These are phyloP conservation scores for Pissodes strobi DNA, from an alignment of 1,140 invertebrate species.

Conservation along the genomic window DNA sequence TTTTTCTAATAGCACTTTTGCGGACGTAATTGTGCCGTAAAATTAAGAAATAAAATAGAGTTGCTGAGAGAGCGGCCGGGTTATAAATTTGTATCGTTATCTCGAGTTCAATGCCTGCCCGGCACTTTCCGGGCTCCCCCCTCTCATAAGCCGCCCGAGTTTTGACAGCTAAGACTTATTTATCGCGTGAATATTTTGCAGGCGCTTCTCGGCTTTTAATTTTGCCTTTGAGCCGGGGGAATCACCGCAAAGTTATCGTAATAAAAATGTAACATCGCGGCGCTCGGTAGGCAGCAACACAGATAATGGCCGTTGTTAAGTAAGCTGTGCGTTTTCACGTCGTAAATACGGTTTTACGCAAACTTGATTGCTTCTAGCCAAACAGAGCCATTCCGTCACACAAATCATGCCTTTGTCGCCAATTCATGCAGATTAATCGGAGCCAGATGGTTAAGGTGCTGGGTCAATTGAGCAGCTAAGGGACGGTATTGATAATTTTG, in stretches of 20 bases:
- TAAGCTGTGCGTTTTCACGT: background rate
- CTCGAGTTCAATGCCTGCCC: background rate
- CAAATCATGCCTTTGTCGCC: background rate
- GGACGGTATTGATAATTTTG: background rate
- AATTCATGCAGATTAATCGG: background rate
- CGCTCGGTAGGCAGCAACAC: no score
- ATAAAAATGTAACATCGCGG: no score
- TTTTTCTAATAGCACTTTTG: background rate
- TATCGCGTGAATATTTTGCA: background rate
- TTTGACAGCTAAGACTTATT: constrained; percentile 9
- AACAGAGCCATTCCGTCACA: background rate
- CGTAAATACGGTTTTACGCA: background rate
- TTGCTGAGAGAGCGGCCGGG: background rate
- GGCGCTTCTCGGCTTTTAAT: background rate
- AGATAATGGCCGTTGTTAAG: no score
- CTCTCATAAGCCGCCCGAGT: background rate
- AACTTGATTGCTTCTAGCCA: background rate
- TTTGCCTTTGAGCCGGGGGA: background rate
- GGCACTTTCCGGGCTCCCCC: background rate
- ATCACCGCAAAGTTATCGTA: background rate
- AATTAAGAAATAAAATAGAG: constrained; percentile 10
- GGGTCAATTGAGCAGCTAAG: constrained; percentile 2
- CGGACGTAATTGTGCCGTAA: background rate
- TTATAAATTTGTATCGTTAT: constrained; percentile 10
- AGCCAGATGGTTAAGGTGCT: background rate